A percentile compares a stretch with the other conserved stretches of the same genome.
Conservation (phyloP, 2,888 invertebrate genomes). For the Napeogenes sylphis region DNA sequence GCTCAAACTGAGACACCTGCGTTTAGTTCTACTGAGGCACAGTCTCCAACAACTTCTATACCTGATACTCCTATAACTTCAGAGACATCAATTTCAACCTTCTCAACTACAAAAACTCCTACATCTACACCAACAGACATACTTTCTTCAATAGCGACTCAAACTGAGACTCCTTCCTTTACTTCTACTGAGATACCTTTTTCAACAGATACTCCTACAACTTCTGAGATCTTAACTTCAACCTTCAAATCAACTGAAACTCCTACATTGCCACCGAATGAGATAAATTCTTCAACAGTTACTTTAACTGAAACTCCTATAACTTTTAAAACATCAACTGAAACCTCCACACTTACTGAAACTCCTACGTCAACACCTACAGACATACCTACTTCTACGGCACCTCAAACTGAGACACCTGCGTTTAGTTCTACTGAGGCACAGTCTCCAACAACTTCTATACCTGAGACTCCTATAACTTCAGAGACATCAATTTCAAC, state of each 20-base stretch:
- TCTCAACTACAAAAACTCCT: conserved; percentile 10
- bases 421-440: background rate
- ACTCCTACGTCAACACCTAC: conserved; percentile 13
- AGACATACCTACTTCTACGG: background rate
- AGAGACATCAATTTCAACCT: conserved; percentile 12
- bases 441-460: conserved; percentile 12
- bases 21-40: conserved; percentile 6
- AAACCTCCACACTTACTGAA: conserved; percentile 9
- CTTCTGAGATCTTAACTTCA: no score
- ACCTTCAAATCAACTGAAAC: background rate
- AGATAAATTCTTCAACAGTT: conserved; percentile 5
- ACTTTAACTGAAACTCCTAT: conserved; percentile 4
- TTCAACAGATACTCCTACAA: background rate
- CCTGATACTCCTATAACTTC: conserved; percentile 5
- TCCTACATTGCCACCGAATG: conserved; percentile 5
- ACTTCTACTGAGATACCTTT: conserved; percentile 6
- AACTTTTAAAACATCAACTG: background rate
- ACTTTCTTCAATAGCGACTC: conserved; percentile 16
- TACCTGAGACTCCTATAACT: conserved; percentile 3
- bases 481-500: background rate
- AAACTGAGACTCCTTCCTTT: conserved; percentile 4
- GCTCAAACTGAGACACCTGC: conserved; percentile 9
- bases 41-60: conserved; percentile 7
- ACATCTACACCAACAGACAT: conserved; percentile 5
- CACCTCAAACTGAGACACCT: conserved; percentile 6